Percentiles rank a stretch among this genome's conserved stretches.
These are phyloP conservation scores for Falco peregrinus DNA, from an alignment of 2,797 vertebrate species.

Conservation along the genomic window DNA sequence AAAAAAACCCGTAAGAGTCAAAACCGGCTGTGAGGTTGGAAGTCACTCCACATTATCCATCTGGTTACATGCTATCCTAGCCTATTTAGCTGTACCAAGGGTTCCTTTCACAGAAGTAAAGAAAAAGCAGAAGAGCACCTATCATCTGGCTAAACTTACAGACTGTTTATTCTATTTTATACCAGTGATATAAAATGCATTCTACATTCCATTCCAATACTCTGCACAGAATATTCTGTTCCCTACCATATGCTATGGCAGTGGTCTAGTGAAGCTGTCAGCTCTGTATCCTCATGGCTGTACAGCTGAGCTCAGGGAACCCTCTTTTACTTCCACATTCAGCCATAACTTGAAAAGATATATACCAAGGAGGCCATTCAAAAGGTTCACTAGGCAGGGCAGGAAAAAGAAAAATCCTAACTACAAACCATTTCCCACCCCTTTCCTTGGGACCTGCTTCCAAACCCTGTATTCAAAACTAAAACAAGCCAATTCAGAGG, in stretches of 20 bases:
- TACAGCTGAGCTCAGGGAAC: not conserved
- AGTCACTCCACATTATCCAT: not conserved
- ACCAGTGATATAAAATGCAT: not conserved
- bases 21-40: not conserved
- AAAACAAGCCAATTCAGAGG: not conserved
- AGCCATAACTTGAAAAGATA: not conserved
- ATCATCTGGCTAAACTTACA: not conserved
- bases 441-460: not conserved
- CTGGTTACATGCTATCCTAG: not conserved
- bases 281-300: not conserved
- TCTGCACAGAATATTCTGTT: not conserved
- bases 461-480: not conserved
- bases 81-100: not conserved
- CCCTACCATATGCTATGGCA: not conserved
- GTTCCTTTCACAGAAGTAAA: not conserved
- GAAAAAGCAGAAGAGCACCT: not conserved
- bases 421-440: not conserved
- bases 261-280: not conserved
- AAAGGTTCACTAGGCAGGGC: not conserved
- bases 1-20: not conserved
- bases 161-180: not conserved
- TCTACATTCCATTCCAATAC: not conserved
- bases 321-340: not conserved
- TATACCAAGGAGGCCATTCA: not conserved
- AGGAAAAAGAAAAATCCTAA: not conserved